Conservation (phyloP, 2,888 invertebrate species). For the Hydraecia micacea region DNA sequence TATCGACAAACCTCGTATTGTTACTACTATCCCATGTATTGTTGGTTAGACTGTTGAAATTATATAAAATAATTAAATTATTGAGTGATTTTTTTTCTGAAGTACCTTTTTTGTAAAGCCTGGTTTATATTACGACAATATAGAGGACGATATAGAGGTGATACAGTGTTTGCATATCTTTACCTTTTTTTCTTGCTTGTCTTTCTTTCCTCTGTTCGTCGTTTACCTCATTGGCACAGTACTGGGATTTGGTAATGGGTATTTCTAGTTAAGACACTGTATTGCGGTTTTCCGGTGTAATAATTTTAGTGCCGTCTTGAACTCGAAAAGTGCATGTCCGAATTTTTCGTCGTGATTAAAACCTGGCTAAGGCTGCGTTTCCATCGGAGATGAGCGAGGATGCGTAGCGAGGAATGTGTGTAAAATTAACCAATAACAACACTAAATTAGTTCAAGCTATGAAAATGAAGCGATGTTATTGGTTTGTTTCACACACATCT, state of each 20-base stretch:
- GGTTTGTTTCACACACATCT: too few relatives aligned
- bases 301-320: not conserved
- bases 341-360: conserved; percentile 6
- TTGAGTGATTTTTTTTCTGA: conserved; percentile 8
- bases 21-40: conserved; percentile 30
- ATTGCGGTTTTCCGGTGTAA: not conserved
- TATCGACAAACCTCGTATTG: conserved; percentile 21
- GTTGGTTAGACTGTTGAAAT: conserved; percentile 27
- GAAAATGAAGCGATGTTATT: too few relatives aligned
- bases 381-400: too few relatives aligned
- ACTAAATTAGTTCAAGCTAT: too few relatives aligned
- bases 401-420: too few relatives aligned
- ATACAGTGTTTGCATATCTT: not conserved
- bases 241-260: not conserved
- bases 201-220: not conserved
- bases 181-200: not conserved
- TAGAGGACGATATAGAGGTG: conserved; percentile 3
- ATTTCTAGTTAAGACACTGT: conserved; percentile 7
- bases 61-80: conserved; percentile 38
- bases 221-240: not conserved
- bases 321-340: not conserved
- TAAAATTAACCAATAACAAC: too few relatives aligned
- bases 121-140: not conserved
- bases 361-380: not conserved
- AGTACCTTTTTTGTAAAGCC: conserved; percentile 4